Conservation (phyloP, 1,140 invertebrate genomes). For the Pseudomyrmex cubaensis region DNA sequence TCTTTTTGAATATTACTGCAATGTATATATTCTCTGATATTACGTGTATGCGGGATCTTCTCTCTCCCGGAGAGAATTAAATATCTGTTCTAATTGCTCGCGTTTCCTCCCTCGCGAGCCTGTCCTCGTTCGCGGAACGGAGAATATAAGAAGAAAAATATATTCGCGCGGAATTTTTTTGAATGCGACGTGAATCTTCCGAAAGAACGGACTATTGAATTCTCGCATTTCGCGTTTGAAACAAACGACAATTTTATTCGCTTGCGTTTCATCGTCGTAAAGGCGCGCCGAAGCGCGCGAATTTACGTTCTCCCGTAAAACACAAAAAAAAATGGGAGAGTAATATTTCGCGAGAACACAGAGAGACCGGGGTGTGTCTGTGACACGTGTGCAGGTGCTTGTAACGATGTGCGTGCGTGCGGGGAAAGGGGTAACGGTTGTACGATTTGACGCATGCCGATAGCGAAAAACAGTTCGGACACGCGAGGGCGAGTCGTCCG, state of each 20-base stretch:
- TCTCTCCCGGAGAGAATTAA: slow-evolving; percentile 25
- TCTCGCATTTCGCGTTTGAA: slow-evolving; percentile 3
- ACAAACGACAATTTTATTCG: slow-evolving; percentile 34
- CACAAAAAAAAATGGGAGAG: background rate
- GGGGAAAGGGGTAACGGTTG: background rate
- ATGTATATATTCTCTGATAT: slow-evolving; percentile 37
- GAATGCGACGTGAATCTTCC: slow-evolving; percentile 38
- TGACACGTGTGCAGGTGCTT: slow-evolving; percentile 19
- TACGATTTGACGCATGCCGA: background rate
- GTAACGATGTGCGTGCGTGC: background rate
- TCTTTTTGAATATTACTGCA: slow-evolving; percentile 9
- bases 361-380: background rate
- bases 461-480: background rate
- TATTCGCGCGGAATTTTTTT: background rate
- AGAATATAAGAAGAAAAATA: background rate
- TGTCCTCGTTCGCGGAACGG: slow-evolving; percentile 3
- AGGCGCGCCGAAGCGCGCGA: slow-evolving; percentile 26
- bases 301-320: slow-evolving; percentile 51
- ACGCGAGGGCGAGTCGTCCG: slow-evolving; percentile 5
- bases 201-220: slow-evolving; percentile 33
- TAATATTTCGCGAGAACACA: slow-evolving; percentile 33
- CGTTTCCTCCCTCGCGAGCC: slow-evolving; percentile 2
- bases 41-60: background rate
- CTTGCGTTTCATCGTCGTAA: slow-evolving; percentile 6
- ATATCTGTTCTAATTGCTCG: slow-evolving; percentile 41